phyloP scores from a whole-genome alignment of 2,888 invertebrate species.

The Sepioteuthis lessoniana region DNA sequence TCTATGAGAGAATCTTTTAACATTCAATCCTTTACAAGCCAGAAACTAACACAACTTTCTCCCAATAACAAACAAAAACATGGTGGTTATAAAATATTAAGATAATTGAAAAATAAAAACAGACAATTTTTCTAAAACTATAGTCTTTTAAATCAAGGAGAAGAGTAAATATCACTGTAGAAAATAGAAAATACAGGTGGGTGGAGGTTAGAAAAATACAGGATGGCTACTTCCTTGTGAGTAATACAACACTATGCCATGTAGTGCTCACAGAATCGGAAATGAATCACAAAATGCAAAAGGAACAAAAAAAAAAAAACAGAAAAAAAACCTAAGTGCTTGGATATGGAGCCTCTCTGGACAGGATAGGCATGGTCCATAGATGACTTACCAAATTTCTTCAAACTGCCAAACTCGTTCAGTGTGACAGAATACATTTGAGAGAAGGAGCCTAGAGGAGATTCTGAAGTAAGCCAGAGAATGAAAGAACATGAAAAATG shows the following conservation, averaged over 20 bases:
- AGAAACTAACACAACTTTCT: no score
- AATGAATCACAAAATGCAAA: neutral
- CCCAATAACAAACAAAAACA: neutral
- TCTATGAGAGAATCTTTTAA: neutral
- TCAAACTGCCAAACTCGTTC: neutral
- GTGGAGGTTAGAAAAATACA: neutral
- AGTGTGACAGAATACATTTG: slow-evolving; percentile 45
- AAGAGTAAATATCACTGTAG: neutral
- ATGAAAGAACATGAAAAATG: slow-evolving; percentile 18
- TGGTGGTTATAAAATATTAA: neutral
- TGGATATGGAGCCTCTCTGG: neutral
- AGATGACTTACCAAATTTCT: slow-evolving; percentile 39
- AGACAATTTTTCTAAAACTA: neutral
- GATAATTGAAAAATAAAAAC: neutral
- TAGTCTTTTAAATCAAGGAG: neutral
- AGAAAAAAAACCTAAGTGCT: neutral
- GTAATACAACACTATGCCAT: neutral
- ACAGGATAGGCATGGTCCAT: neutral
- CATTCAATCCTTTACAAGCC: neutral
- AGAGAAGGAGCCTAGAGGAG: slow-evolving; percentile 39
- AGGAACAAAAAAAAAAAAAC: neutral
- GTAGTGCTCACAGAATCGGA: neutral
- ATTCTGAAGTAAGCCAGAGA: neutral
- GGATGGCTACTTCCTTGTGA: neutral
- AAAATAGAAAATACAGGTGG: neutral